Conservation (phyloP, 2,888 invertebrate species). For the Netelia inedita region DNA sequence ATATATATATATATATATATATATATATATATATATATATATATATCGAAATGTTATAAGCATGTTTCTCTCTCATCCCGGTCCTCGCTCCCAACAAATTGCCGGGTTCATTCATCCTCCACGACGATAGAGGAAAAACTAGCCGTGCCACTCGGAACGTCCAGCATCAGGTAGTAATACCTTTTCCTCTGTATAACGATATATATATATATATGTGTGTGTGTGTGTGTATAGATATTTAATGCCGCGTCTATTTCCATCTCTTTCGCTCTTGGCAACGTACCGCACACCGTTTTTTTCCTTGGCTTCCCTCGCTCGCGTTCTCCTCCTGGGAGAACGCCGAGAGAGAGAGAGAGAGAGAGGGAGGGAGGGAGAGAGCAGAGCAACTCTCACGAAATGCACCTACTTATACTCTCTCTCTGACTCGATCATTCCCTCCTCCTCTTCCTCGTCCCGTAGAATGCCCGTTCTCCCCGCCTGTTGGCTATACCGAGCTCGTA, state of each 20-base stretch:
- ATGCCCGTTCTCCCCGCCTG: not conserved
- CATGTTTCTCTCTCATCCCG: slow-evolving; percentile 56
- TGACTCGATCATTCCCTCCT: slow-evolving; percentile 19
- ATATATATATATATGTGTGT: slow-evolving; percentile 11
- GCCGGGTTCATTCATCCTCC: slow-evolving; percentile 85
- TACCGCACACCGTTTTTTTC: slow-evolving; percentile 33
- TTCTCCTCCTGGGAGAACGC: not conserved
- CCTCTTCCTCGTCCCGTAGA: not conserved
- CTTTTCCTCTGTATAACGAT: slow-evolving; percentile 20
- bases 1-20: not conserved
- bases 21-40: slow-evolving; percentile 10
- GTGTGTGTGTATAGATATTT: not conserved
- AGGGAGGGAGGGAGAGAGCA: not conserved
- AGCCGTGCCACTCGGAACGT: slow-evolving; percentile 76
- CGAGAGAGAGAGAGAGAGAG: not conserved
- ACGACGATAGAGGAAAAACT: slow-evolving; percentile 81
- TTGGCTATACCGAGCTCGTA: slow-evolving; percentile 49
- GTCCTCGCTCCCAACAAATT: slow-evolving; percentile 84
- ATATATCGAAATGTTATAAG: slow-evolving; percentile 58
- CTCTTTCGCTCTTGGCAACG: slow-evolving; percentile 52
- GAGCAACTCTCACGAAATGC: slow-evolving; percentile 59
- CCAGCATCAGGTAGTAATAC: slow-evolving; percentile 38
- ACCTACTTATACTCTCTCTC: slow-evolving; percentile 48
- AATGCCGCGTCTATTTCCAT: slow-evolving; percentile 46
- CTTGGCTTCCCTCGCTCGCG: not conserved